Percentiles rank a stretch among this genome's conserved stretches.
phyloP scores from a whole-genome alignment of 2,113 vertebrate species.

The Thermophis baileyi region DNA sequence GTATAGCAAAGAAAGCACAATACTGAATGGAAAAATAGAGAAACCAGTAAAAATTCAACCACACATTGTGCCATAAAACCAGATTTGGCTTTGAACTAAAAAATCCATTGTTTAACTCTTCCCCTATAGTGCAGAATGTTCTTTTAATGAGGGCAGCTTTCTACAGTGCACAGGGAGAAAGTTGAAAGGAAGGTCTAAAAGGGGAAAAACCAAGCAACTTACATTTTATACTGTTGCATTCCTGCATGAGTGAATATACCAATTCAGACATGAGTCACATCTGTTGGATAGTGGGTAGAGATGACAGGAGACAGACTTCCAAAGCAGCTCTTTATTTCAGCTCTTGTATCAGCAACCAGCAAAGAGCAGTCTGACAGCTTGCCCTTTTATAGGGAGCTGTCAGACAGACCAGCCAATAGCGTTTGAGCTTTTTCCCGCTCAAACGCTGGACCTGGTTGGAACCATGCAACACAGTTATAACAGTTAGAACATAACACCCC shows the following conservation, averaged over 20 bases:
- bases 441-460: no score
- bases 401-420: no score
- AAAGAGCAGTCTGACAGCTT: no score
- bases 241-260: slow-evolving; percentile 56
- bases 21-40: slow-evolving; percentile 32
- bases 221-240: slow-evolving; percentile 61
- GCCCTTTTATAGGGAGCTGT: no score
- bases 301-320: no score
- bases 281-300: no score
- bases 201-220: slow-evolving; percentile 65
- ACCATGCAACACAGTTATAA: no score
- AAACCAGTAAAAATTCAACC: slow-evolving; percentile 26
- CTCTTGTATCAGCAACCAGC: no score
- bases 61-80: not conserved
- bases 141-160: slow-evolving; percentile 47
- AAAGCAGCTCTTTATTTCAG: no score
- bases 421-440: no score
- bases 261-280: slow-evolving; percentile 48
- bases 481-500: no score
- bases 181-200: slow-evolving; percentile 13
- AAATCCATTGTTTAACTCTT: not conserved
- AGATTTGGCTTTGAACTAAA: slow-evolving; percentile 46
- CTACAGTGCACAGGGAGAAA: not conserved
- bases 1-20: slow-evolving; percentile 34
- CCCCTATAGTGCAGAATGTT: not conserved